These are phyloP conservation scores for Phacellophora camtschatica DNA, from an alignment of 30 jellyfish, hydroid and myxozoan genomes.

Conservation along the genomic window DNA sequence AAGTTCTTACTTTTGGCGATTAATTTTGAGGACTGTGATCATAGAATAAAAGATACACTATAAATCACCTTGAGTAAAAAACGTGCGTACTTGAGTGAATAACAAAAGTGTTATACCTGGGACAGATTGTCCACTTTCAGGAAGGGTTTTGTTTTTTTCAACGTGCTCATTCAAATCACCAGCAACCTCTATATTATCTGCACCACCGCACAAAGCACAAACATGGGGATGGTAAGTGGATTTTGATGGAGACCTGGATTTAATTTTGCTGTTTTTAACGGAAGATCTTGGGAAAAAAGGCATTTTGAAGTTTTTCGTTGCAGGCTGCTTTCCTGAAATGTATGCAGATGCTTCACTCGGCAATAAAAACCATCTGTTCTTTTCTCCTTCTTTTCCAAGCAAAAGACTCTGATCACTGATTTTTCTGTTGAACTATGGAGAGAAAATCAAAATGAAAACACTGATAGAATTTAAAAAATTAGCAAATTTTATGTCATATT, in stretches of 20 bases:
- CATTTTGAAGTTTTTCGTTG: conserved; percentile 29
- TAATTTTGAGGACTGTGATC: too few species aligned
- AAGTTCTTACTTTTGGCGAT: too few species aligned
- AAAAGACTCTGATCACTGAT: conserved; percentile 71
- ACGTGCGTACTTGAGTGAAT: too few species aligned
- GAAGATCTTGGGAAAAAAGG: conserved; percentile 77
- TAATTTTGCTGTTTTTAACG: conserved; percentile 22
- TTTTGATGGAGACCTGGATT: conserved; percentile 16
- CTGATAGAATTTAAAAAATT: neutral
- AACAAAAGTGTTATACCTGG: too few species aligned
- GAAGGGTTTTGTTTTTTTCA: too few species aligned
- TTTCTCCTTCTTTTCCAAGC: conserved; percentile 81
- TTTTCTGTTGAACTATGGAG: conserved; percentile 39
- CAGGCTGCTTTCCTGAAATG: conserved; percentile 37
- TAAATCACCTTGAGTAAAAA: too few species aligned
- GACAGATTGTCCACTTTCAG: too few species aligned
- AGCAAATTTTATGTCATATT: neutral
- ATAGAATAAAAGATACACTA: too few species aligned
- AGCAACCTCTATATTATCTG: neutral
- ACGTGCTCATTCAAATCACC: too few species aligned
- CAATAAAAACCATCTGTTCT: conserved; percentile 78
- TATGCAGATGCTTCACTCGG: conserved; percentile 80
- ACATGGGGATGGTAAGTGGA: conserved; percentile 32
- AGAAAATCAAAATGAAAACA: too few species aligned
- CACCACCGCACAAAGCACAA: conserved; percentile 39